Evolutionary conservation across 1,140 invertebrate species (phyloP).

Genomic region (Sitodiplosis mosellana): DNA sequence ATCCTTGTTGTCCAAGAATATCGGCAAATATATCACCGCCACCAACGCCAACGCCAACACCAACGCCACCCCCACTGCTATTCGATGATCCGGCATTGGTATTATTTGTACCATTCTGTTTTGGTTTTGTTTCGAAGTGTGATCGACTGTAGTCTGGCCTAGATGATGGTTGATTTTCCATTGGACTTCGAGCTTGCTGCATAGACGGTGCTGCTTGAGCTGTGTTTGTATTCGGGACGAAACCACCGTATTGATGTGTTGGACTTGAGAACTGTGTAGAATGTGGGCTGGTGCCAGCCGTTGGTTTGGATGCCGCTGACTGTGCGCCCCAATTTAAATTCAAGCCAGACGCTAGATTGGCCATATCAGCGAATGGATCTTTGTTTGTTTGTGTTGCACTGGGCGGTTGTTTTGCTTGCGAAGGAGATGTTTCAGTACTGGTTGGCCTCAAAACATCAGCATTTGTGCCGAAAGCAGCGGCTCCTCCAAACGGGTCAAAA

Average conservation of each 20-base stretch:
- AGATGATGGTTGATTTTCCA: slow-evolving; percentile 8
- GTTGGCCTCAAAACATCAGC: slow-evolving; percentile 14
- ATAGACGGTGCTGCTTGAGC: slow-evolving; percentile 10
- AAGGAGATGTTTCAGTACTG: slow-evolving; percentile 14
- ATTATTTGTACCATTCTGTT: slow-evolving; percentile 21
- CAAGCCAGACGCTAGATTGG: slow-evolving; percentile 23
- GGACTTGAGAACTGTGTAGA: slow-evolving; percentile 27
- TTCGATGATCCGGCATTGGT: slow-evolving; percentile 17
- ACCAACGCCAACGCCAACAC: slow-evolving; percentile 17
- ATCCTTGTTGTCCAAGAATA: slow-evolving; percentile 72
- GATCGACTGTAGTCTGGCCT: slow-evolving; percentile 39
- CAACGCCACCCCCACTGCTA: slow-evolving; percentile 17
- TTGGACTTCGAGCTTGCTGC: slow-evolving; percentile 24
- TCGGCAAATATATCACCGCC: slow-evolving; percentile 71
- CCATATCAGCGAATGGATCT: slow-evolving; percentile 37
- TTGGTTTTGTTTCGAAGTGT: slow-evolving; percentile 34
- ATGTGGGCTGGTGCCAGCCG: slow-evolving; percentile 17
- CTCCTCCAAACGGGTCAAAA: not conserved
- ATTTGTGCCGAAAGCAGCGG: slow-evolving; percentile 1
- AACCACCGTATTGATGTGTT: slow-evolving; percentile 25
- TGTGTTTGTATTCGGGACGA: not conserved
- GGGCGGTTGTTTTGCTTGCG: slow-evolving; percentile 7
- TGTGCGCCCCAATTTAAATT: slow-evolving; percentile 19
- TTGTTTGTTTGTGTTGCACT: slow-evolving; percentile 1
- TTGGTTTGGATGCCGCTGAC: slow-evolving; percentile 8